Evolutionary conservation across 1,140 invertebrate genomes (phyloP), one percentile per base, ranked within the genome.

Genomic region (Trypoxylus dichotomus): DNA sequence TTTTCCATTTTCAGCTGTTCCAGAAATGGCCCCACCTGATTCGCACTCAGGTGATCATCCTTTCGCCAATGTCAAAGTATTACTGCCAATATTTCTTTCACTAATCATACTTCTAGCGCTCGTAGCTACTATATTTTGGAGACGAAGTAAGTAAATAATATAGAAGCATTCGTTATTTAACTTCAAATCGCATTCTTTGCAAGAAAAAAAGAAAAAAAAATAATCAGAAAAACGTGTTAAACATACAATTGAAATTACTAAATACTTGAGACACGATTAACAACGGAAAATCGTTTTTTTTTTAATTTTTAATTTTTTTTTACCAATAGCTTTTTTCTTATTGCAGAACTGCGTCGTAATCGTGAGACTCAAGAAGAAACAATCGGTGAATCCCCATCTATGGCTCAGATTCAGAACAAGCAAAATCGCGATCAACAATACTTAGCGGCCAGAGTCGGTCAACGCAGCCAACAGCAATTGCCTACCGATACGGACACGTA

Each of bases 351-450:
- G 13, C 72, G 84, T 80, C 42, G 85, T 84, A 43, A 88, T 82
- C 7, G 84, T 79, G 71, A 86, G 79, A 5, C 84, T 82, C 75
- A 87, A 84, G 80, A 84, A 81, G 76, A 87, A 80, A 68, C 85
- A 1, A 87, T 90, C 24, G 90, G 89, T 1, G 91, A 93, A 83
- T 93, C 92, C 0, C 91, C 92, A 0, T 92, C 92, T 0, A 89
- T 93, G 72, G 92, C 92, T 37, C 92, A 93, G 83, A 87, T 93
- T 76, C 92, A 93, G 84, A 93, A 93, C 85, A 93, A 93, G 83
- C 91, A 91, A 79, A 93, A 93, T 84, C 87, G 92, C 43, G 92
- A 94, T 85, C 92, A 93, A 81, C 92, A 93, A 83, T 93, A 94
- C 85, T 82, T 92, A 74, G 92, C 90, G 1, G 89, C 91, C 41